Base-by-base conservation (phyloP, 1,140 invertebrate genomes). In the Drosophila littoralis region DNA sequence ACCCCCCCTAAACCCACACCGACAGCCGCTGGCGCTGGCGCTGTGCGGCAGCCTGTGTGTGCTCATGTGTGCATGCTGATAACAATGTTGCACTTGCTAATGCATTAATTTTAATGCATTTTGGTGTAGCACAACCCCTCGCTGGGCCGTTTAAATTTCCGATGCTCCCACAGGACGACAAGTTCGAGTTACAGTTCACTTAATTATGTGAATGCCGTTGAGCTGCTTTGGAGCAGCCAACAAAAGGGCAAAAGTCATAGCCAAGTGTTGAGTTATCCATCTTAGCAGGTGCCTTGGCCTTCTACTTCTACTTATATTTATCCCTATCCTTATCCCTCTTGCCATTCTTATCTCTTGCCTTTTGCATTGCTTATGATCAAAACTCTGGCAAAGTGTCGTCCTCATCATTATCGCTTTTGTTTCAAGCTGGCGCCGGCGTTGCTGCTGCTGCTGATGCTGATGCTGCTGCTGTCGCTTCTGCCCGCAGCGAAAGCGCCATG, bases 31-130 rank as follows among this genome's bases (percentile, higher is more conserved):
- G 22, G 8, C 68, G 42, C 15, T 13, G 22, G 8, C 28, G 17
- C 36, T 38, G 38, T 77, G 57, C n/a, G 43, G 22, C 50, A 40
- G 64, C 60, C 52, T 48, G 69, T 85, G 81, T 82, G 79, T 85
- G 75, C 73, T 86, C 83, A 86, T 86, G 83, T 86, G 83, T 86
- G 83, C 83, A 79, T 66, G 68, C 83, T 86, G 83, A 86, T 86
- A 86, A 86, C 83, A 86, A 86, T 86, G 83, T 86, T 86, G 83
- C 83, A 86, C 83, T 86, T 88, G 83, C 83, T 86, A 86, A 86
- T 86, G 83, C 83, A 86, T 86, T 86, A 86, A 86, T 86, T 86
- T 86, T 86, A 86, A 86, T 86, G 83, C 76, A 86, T 81, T 88
- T 88, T 88, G 66, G 79, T 69, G 68, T 67, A 32, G 48, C 35